Percentiles rank a stretch among this genome's conserved stretches.
Conservation (phyloP, 2,113 vertebrate species). For the Mandrillus leucophaeus region DNA sequence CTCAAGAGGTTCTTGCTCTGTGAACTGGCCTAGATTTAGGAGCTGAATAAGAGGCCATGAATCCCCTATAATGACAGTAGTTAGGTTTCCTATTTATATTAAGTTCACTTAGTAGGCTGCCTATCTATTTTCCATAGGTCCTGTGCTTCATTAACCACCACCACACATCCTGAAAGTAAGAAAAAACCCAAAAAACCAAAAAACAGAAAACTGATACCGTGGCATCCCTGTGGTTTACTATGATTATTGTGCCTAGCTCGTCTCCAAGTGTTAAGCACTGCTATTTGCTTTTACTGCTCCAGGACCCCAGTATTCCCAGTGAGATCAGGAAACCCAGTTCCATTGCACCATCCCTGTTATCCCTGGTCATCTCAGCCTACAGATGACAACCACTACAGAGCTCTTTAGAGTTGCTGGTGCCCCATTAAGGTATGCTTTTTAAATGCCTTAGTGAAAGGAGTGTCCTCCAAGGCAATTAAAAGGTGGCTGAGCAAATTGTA, state of each 20-base stretch:
- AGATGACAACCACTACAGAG: background rate
- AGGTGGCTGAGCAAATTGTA: background rate
- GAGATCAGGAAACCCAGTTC: background rate
- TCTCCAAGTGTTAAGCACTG: background rate
- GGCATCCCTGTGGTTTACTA: background rate
- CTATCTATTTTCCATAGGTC: background rate
- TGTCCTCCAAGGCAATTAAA: background rate
- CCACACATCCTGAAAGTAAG: background rate
- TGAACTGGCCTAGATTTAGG: background rate
- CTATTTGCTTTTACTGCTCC: background rate
- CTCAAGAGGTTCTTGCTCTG: background rate
- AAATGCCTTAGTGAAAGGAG: background rate
- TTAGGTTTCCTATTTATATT: background rate
- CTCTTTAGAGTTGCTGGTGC: background rate
- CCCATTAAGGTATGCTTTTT: background rate
- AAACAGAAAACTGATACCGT: background rate
- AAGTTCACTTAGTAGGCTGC: background rate
- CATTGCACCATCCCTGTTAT: background rate
- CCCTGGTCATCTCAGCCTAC: background rate
- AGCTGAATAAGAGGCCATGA: background rate
- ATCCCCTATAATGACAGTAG: background rate
- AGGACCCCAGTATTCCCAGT: background rate
- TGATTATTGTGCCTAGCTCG: background rate
- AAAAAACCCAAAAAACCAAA: background rate
- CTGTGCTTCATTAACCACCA: background rate